A percentile compares a stretch with the other conserved stretches of the same genome.
phyloP scores from a whole-genome alignment of 2,113 vertebrate species.

The Seriola rivoliana region DNA sequence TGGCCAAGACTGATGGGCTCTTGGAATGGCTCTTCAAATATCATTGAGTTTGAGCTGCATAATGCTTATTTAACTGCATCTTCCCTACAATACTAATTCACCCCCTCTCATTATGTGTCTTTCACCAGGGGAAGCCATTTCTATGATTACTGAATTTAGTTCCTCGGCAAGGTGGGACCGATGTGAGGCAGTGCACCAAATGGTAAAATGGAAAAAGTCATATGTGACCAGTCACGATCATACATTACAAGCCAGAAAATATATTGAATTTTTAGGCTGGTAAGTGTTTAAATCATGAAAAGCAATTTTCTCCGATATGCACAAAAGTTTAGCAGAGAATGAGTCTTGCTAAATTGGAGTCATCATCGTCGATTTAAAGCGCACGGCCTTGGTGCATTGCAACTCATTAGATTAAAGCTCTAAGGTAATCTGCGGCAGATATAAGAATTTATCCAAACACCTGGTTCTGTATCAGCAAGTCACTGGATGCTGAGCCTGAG shows the following conservation, averaged over 20 bases:
- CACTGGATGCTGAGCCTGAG: constrained; percentile 28
- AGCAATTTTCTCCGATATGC: constrained; percentile 30
- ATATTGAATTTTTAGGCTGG: constrained; percentile 37
- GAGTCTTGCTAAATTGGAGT: constrained; percentile 60
- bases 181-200: constrained; percentile 54
- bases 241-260: constrained; percentile 17
- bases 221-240: constrained; percentile 24
- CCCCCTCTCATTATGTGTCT: constrained; percentile 70
- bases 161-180: constrained; percentile 58
- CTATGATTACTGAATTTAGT: constrained; percentile 76
- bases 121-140: constrained; percentile 70
- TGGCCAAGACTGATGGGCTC: constrained; percentile 80
- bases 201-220: constrained; percentile 17
- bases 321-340: constrained; percentile 33
- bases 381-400: constrained; percentile 48
- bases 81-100: constrained; percentile 76
- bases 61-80: constrained; percentile 76
- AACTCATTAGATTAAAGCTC: constrained; percentile 66
- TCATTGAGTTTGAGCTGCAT: constrained; percentile 76
- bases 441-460: constrained; percentile 68
- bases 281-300: constrained; percentile 37
- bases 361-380: constrained; percentile 63
- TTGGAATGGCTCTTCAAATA: constrained; percentile 75
- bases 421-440: constrained; percentile 67
- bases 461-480: constrained; percentile 60